Base-by-base conservation (phyloP, 2,113 vertebrate genomes). In the Zapus hudsonius region DNA sequence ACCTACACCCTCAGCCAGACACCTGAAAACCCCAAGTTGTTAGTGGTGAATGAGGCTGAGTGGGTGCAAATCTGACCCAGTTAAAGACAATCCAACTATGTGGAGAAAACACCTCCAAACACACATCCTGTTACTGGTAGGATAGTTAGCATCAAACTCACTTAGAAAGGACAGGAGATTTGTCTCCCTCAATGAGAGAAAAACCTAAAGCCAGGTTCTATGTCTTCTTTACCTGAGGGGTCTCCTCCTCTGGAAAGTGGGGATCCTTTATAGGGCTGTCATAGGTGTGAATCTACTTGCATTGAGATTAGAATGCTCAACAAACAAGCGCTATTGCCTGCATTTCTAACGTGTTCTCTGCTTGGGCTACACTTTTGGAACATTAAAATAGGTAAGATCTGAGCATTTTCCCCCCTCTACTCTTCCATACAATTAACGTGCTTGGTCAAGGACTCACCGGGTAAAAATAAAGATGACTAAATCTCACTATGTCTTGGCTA, bases 381-480 rank as follows among this genome's bases (percentile, higher is more conserved):
- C 63, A 78, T 76, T 72, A 78, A 94, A 87, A 89, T n/a, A 61
- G 25, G 47, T 47, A 73, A 83, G 66, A 70, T 83, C 38, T 27
- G 33, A 66, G 17, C 2, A 29, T 84, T 76, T 44, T 55, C 78
- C 19, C 33, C 55, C 79, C 27, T 83, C 31, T 22, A 12, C 29
- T 94, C 13, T 94, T 87, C 93, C 31, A 59, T 89, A 23, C 42
- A 66, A 84, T 83, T 95, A 88, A 87, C 0, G 0, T 75, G 44
- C 70, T 86, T 83, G 59, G 66, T 73, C 40, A 76, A 84, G 76
- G 89, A 92, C 76, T 92, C 90, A 94, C 0, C 22, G 47, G 61
- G 67, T 90, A 89, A 93, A 94, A 95, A 95, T 96, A 94, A 95
- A 86, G 91, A 94, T 96, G 96, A 96, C 89, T 36, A 84, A 93